Evolutionary conservation across 2,113 vertebrate species (phyloP).

Genomic region (Elephantulus edwardii): DNA sequence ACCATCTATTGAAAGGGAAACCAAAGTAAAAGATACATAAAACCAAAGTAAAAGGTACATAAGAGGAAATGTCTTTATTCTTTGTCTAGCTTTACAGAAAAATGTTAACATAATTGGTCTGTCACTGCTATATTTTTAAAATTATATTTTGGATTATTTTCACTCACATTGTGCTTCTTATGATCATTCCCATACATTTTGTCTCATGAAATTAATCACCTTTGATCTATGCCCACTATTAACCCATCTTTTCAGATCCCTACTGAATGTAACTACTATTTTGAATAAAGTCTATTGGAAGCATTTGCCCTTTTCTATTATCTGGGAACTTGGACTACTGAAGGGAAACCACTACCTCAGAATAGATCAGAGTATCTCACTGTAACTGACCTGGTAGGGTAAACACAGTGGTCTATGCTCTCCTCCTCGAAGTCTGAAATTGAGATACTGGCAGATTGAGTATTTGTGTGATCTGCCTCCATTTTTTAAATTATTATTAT

Average conservation of each 20-base stretch:
- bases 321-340: constrained; percentile 9
- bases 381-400: not conserved
- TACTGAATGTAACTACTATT: too few relatives aligned
- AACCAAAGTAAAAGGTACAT: not conserved
- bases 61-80: not conserved
- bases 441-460: not conserved
- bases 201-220: too few relatives aligned
- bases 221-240: too few relatives aligned
- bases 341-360: not conserved
- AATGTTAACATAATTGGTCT: not conserved
- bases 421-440: constrained; percentile 39
- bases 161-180: too few relatives aligned
- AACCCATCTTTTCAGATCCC: too few relatives aligned
- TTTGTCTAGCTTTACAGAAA: not conserved
- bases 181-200: too few relatives aligned
- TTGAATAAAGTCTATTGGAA: not conserved
- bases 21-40: too few relatives aligned
- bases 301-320: not conserved
- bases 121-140: not conserved
- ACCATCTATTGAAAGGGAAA: constrained; percentile 6
- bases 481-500: too few relatives aligned
- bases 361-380: not conserved
- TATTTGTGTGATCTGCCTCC: not conserved
- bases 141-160: too few relatives aligned
- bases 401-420: constrained; percentile 38